phyloP scores from a whole-genome alignment of 2,888 invertebrate species.

The Atrina japonica region DNA sequence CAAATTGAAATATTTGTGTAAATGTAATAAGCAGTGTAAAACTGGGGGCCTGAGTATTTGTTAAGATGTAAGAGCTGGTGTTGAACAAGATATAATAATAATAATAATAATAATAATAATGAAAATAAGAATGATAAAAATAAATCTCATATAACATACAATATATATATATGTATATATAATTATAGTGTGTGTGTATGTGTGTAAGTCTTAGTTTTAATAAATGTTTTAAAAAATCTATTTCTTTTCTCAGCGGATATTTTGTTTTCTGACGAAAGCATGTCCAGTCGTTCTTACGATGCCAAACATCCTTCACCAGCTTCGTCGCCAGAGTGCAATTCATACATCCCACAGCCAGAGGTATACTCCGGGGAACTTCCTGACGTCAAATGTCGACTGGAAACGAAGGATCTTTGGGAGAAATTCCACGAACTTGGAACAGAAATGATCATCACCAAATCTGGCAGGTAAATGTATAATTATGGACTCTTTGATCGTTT shows the following conservation, averaged over 20 bases:
- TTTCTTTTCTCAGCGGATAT: conserved; percentile 6
- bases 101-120: too few relatives aligned
- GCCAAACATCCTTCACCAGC: conserved; percentile 13
- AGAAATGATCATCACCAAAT: conserved; percentile 48
- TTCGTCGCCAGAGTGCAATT: conserved; percentile 2
- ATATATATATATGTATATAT: too few relatives aligned
- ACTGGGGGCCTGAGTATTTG: too few relatives aligned
- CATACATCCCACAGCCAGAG: conserved; percentile 1
- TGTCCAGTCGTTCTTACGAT: conserved; percentile 3
- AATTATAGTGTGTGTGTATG: too few relatives aligned
- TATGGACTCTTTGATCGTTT: background rate
- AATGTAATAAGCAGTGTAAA: too few relatives aligned
- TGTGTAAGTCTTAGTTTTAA: too few relatives aligned
- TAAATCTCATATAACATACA: too few relatives aligned
- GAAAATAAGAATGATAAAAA: too few relatives aligned
- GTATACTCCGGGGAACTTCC: conserved; percentile 30
- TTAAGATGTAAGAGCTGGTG: too few relatives aligned
- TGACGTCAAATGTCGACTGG: conserved; percentile 41
- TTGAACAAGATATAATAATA: too few relatives aligned
- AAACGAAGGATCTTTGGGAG: conserved; percentile 44
- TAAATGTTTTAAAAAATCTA: too few relatives aligned
- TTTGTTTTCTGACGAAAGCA: conserved; percentile 11
- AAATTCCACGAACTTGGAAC: conserved; percentile 45
- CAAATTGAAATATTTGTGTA: too few relatives aligned
- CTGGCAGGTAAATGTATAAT: conserved; percentile 34